Percentiles rank a stretch among this genome's conserved stretches.
These are phyloP conservation scores for Calliphora vicina DNA, from an alignment of 1,140 invertebrate species.

Conservation along the genomic window DNA sequence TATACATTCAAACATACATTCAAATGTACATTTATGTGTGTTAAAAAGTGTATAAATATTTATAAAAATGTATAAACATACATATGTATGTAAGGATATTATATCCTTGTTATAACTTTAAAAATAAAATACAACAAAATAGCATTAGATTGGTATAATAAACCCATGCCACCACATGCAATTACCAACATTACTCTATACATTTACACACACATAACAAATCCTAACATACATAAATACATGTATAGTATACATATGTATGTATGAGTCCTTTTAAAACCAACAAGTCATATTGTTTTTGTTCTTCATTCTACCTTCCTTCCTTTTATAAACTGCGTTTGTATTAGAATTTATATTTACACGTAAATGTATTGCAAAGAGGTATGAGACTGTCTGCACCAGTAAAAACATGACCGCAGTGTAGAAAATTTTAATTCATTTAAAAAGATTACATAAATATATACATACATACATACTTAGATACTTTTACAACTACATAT, in stretches of 20 bases:
- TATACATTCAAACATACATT: background rate
- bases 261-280: background rate
- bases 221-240: background rate
- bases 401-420: constrained; percentile 7
- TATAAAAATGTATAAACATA: too few species aligned
- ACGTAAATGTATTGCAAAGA: background rate
- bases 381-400: constrained; percentile 1
- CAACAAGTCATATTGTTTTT: background rate
- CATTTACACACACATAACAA: background rate
- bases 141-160: constrained; percentile 17
- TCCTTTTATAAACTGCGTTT: background rate
- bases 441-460: background rate
- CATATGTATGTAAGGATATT: background rate
- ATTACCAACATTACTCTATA: background rate
- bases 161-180: background rate
- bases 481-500: background rate
- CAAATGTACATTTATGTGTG: too few species aligned
- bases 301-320: background rate
- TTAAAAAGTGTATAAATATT: too few species aligned
- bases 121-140: constrained; percentile 17
- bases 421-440: constrained; percentile 10
- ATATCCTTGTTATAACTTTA: background rate
- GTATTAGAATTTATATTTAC: background rate
- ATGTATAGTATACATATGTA: too few species aligned
- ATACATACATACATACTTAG: background rate